Conservation (phyloP, 2,888 invertebrate species). For the Camponotus fellah region DNA sequence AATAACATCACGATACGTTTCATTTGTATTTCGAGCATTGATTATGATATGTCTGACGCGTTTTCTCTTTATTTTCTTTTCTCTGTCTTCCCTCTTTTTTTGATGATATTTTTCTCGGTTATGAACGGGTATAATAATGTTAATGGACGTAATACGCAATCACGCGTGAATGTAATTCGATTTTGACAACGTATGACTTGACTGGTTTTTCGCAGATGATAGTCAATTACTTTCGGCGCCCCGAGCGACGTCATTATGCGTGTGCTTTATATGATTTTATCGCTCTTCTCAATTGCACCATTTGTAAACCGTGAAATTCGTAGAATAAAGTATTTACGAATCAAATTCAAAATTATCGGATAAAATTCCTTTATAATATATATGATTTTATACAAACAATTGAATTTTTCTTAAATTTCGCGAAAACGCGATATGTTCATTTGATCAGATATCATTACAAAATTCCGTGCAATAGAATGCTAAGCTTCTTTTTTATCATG, state of each 20-base stretch:
- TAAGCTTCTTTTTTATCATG: neutral
- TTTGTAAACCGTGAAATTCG: constrained; percentile 43
- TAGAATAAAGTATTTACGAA: constrained; percentile 31
- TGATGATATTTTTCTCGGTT: constrained; percentile 18
- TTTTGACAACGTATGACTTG: constrained; percentile 30
- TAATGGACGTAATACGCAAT: constrained; percentile 22
- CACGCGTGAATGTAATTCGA: constrained; percentile 2
- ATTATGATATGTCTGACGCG: neutral
- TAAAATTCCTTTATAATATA: neutral
- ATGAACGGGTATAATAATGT: constrained; percentile 7
- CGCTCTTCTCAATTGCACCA: constrained; percentile 40
- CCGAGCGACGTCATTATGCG: constrained; percentile 37
- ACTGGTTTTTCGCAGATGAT: constrained; percentile 26
- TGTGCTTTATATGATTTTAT: constrained; percentile 38
- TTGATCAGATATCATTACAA: neutral
- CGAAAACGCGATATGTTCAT: neutral
- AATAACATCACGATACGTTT: neutral
- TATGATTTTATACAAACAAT: neutral
- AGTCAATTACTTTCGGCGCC: constrained; percentile 35
- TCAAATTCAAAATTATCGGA: constrained; percentile 21
- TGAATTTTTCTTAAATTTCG: neutral
- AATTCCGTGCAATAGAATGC: neutral
- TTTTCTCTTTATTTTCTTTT: no score
- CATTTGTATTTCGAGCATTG: neutral
- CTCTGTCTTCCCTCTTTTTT: neutral